Conservation (phyloP, 1,140 invertebrate genomes). For the Orius insidiosus region DNA sequence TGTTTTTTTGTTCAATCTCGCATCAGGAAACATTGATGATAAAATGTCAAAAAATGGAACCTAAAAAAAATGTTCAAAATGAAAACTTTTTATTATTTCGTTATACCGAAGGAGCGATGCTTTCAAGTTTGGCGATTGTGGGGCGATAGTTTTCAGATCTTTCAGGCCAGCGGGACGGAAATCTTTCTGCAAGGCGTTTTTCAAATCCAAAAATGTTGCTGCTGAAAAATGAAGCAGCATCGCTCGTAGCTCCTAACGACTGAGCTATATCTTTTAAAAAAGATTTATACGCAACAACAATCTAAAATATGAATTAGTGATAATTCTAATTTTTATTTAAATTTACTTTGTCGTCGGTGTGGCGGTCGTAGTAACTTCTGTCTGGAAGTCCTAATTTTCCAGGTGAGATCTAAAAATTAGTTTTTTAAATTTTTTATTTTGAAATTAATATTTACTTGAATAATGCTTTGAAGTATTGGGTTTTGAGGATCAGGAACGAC, state of each 20-base stretch:
- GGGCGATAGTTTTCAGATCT: conserved; percentile 24
- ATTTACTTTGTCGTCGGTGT: conserved; percentile 26
- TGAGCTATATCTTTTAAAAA: conserved; percentile 35
- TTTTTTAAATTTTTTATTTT: no score
- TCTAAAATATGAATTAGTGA: no score
- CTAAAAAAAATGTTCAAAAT: conserved; percentile 23
- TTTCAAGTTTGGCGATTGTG: conserved; percentile 28
- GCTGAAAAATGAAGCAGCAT: conserved; percentile 32
- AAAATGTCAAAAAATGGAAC: conserved; percentile 36
- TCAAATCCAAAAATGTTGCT: conserved; percentile 41
- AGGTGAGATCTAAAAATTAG: conserved; percentile 25
- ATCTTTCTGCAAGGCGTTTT: conserved; percentile 35
- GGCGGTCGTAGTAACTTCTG: conserved; percentile 31
- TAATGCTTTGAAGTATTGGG: conserved; percentile 26
- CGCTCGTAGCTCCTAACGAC: conserved; percentile 30
- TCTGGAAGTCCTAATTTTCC: conserved; percentile 34
- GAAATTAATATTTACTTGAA: conserved; percentile 25
- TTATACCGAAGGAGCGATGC: conserved; percentile 28
- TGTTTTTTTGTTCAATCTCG: conserved; percentile 31
- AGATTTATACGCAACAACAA: conserved; percentile 34
- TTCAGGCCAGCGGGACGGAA: conserved; percentile 24
- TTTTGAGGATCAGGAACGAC: conserved; percentile 30
- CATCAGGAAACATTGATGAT: conserved; percentile 33
- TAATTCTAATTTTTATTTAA: no score
- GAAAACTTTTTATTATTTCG: conserved; percentile 21